Evolutionary conservation across 1,140 invertebrate species (phyloP).

Genomic region (Parasteatoda tepidariorum): DNA sequence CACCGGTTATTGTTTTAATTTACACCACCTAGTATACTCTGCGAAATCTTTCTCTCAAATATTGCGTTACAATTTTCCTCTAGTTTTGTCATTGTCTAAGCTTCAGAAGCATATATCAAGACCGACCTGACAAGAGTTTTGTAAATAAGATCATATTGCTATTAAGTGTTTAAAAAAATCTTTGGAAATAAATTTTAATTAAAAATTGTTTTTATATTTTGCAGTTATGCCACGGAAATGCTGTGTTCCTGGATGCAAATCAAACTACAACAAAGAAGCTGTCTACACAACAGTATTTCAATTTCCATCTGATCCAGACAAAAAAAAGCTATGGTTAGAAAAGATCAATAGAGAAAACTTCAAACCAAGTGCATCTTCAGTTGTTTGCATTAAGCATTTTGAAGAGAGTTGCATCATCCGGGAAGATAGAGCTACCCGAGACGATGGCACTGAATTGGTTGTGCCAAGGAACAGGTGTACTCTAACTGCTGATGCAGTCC

Average conservation of each 20-base stretch:
- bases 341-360: not conserved
- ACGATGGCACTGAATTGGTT: not conserved
- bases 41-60: too few relatives aligned
- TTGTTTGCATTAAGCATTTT: slow-evolving; percentile 9
- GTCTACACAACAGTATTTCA: not conserved
- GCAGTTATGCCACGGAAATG: not conserved
- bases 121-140: too few relatives aligned
- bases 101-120: too few relatives aligned
- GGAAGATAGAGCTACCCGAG: not conserved
- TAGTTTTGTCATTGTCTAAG: too few relatives aligned
- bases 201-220: too few relatives aligned
- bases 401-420: slow-evolving; percentile 10
- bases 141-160: too few relatives aligned
- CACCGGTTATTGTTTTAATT: too few relatives aligned
- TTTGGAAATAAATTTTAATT: too few relatives aligned
- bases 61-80: too few relatives aligned
- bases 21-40: too few relatives aligned
- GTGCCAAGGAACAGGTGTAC: not conserved
- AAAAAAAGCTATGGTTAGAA: not conserved
- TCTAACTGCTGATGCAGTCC: not conserved
- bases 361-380: not conserved
- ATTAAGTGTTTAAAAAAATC: too few relatives aligned
- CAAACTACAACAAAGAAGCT: not conserved
- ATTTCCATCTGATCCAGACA: not conserved
- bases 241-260: not conserved